phyloP scores from a whole-genome alignment of 2,888 invertebrate genomes.

The Drosophila affinis region DNA sequence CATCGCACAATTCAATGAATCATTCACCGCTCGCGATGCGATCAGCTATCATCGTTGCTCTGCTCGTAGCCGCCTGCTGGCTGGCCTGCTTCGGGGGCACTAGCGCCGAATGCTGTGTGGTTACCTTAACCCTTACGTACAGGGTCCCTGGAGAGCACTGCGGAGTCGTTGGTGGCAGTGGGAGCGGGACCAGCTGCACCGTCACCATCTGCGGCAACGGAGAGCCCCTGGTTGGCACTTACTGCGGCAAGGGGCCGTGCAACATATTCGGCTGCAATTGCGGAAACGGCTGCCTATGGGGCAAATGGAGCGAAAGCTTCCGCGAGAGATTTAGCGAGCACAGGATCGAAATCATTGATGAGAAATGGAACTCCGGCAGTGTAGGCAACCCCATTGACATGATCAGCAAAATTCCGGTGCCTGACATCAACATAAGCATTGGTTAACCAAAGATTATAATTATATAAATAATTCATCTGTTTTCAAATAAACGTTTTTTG shows the following conservation, averaged over 20 bases:
- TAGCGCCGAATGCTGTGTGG: neutral
- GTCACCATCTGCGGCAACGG: constrained; percentile 17
- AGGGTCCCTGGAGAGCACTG: neutral
- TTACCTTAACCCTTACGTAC: neutral
- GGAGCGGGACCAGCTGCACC: neutral
- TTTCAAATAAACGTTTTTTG: too few relatives aligned
- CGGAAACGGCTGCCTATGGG: constrained; percentile 8
- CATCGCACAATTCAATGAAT: neutral
- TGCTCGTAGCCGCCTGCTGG: neutral
- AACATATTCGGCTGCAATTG: constrained; percentile 12
- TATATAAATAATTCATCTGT: neutral
- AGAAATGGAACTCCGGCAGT: neutral
- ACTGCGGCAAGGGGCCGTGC: constrained; percentile 17
- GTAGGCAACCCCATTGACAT: neutral
- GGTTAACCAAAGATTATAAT: constrained; percentile 9
- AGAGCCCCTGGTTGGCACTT: neutral
- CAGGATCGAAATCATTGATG: neutral
- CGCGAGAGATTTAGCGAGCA: neutral
- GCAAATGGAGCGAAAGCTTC: neutral
- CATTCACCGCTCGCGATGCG: neutral
- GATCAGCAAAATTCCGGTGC: neutral
- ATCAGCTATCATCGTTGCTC: neutral
- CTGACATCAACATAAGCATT: constrained; percentile 1
- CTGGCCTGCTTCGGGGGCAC: neutral
- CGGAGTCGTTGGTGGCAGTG: neutral